A percentile compares a stretch with the other conserved stretches of the same genome.
Evolutionary conservation across 2,888 invertebrate species (phyloP).

Genomic region (Globia sparganii): DNA sequence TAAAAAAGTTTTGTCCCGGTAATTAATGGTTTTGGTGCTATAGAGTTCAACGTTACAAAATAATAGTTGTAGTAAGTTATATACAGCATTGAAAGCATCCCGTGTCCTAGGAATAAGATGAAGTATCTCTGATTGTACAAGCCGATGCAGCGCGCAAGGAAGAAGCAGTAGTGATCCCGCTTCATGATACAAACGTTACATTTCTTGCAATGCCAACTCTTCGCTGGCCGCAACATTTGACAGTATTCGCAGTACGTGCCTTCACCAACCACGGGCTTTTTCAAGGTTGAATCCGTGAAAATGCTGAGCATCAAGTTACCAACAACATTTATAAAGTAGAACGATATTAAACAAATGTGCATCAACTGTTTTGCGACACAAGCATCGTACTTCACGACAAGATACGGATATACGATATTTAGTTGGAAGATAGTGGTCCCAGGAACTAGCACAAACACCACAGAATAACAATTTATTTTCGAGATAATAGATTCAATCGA

Average conservation of each 20-base stretch:
- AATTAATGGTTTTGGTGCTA: background rate
- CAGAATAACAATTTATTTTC: slow-evolving; percentile 67
- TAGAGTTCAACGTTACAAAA: slow-evolving; percentile 88
- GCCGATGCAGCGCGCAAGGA: slow-evolving; percentile 96
- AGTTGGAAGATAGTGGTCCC: slow-evolving; percentile 77
- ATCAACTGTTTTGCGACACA: slow-evolving; percentile 70
- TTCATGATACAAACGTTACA: slow-evolving; percentile 95
- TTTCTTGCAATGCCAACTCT: slow-evolving; percentile 95
- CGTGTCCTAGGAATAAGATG: slow-evolving; percentile 92
- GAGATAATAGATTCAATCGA: slow-evolving; percentile 54
- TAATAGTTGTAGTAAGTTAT: slow-evolving; percentile 92
- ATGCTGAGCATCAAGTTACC: slow-evolving; percentile 80
- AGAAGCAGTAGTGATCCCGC: slow-evolving; percentile 96
- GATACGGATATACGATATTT: slow-evolving; percentile 73
- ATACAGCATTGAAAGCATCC: slow-evolving; percentile 92
- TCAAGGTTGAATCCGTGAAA: slow-evolving; percentile 74
- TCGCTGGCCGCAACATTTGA: slow-evolving; percentile 92
- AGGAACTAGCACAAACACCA: slow-evolving; percentile 75
- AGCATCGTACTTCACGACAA: slow-evolving; percentile 70
- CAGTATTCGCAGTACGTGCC: slow-evolving; percentile 93
- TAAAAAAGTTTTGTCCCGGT: slow-evolving; percentile 13
- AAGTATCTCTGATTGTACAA: slow-evolving; percentile 95
- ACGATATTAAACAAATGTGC: slow-evolving; percentile 72
- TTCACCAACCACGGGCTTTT: slow-evolving; percentile 42
- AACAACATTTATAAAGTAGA: slow-evolving; percentile 78